Evolutionary conservation across 2,888 invertebrate genomes (phyloP).

Genomic region (Nomada ruficornis): DNA sequence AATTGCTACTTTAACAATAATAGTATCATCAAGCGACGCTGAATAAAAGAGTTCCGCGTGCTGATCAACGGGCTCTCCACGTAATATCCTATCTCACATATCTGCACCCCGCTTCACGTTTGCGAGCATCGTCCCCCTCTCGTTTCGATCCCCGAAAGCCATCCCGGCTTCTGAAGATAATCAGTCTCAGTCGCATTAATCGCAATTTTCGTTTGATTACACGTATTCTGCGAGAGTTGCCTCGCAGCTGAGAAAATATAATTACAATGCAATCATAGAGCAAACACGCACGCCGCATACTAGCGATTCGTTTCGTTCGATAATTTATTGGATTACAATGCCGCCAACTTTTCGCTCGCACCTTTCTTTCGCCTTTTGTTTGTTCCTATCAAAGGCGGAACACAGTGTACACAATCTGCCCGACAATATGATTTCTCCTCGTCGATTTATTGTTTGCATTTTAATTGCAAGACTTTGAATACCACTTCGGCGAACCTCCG

Average conservation of each 20-base stretch:
- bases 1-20: constrained; percentile 40
- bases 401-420: neutral
- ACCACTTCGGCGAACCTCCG: neutral
- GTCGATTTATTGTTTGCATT: neutral
- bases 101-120: constrained; percentile 6
- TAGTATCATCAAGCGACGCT: constrained; percentile 27
- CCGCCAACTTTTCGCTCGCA: neutral
- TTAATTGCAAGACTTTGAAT: constrained; percentile 3
- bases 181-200: constrained; percentile 48
- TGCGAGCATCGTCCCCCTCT: neutral
- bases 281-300: too few species aligned
- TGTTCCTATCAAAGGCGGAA: neutral
- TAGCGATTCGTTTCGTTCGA: constrained; percentile 2
- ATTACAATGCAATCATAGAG: constrained; percentile 36
- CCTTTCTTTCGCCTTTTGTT: neutral
- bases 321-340: constrained; percentile 9
- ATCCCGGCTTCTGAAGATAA: constrained; percentile 45
- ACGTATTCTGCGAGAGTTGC: constrained; percentile 14
- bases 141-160: constrained; percentile 14
- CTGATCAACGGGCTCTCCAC: constrained; percentile 30
- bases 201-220: constrained; percentile 53
- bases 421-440: neutral
- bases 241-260: neutral
- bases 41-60: constrained; percentile 31
- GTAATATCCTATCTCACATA: constrained; percentile 22